phyloP scores from a whole-genome alignment of 2,797 vertebrate species.

The Sebastes hubbsi region DNA sequence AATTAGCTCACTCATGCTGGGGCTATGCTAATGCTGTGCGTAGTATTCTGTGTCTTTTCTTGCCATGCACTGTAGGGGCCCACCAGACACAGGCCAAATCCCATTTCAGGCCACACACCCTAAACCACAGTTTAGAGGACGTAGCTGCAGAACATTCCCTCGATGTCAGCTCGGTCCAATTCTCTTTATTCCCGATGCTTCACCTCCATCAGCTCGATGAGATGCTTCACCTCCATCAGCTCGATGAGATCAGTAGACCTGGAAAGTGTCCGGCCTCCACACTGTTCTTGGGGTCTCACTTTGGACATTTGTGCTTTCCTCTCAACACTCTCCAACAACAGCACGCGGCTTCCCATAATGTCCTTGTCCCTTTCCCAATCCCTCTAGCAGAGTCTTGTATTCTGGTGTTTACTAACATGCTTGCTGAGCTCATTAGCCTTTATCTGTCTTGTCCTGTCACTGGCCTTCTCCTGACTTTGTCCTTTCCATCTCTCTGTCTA shows the following conservation, averaged over 20 bases:
- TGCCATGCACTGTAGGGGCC: constrained; percentile 23
- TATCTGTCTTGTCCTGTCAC: constrained; percentile 20
- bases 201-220: constrained; percentile 46
- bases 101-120: constrained; percentile 38
- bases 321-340: constrained; percentile 35
- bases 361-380: constrained; percentile 35
- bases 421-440: constrained; percentile 25
- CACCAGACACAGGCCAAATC: constrained; percentile 11
- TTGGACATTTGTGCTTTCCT: constrained; percentile 35
- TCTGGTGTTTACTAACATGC: constrained; percentile 30
- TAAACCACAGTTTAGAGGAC: constrained; percentile 27
- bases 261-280: constrained; percentile 37
- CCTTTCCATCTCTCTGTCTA: constrained; percentile 23
- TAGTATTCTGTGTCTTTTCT: constrained; percentile 40
- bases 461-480: constrained; percentile 20
- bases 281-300: constrained; percentile 30
- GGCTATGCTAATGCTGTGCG: constrained; percentile 18
- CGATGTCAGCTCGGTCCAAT: constrained; percentile 1
- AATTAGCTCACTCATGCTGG: constrained; percentile 38
- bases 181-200: constrained; percentile 28
- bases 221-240: constrained; percentile 41
- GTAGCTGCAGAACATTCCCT: constrained; percentile 24
- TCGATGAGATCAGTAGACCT: constrained; percentile 60
- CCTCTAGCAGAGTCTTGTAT: not conserved
- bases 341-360: constrained; percentile 22